Evolutionary conservation across 2,797 vertebrate species (phyloP).

Genomic region (Tympanoctomys barrerae): DNA sequence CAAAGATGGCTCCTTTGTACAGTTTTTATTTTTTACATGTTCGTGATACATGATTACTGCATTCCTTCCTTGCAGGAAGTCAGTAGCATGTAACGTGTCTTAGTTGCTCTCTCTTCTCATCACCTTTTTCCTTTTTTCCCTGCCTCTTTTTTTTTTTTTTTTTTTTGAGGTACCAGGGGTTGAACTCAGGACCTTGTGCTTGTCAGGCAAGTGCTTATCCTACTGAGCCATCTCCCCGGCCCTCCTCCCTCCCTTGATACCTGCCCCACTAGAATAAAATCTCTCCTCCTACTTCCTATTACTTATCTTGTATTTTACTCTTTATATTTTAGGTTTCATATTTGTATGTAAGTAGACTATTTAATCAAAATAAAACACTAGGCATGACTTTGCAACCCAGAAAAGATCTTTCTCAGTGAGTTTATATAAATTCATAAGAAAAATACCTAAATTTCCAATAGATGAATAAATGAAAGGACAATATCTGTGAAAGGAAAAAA

Average conservation of each 20-base stretch:
- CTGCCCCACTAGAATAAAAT: no score
- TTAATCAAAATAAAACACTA: neutral
- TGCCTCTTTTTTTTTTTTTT: neutral
- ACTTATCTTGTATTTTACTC: no score
- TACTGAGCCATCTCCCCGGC: no score
- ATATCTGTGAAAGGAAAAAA: slow-evolving; percentile 16
- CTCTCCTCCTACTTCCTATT: no score
- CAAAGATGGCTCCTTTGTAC: neutral
- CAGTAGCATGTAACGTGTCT: neutral
- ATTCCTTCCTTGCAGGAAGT: neutral
- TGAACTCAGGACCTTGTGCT: no score
- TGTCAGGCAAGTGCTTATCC: no score
- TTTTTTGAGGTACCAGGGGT: no score
- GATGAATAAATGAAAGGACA: neutral
- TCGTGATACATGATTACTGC: neutral
- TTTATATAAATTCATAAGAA: neutral
- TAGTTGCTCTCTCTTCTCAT: neutral
- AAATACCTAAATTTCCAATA: neutral
- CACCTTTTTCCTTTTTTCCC: neutral
- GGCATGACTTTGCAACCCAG: neutral
- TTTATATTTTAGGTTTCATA: neutral
- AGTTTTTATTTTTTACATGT: neutral
- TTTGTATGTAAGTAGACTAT: neutral
- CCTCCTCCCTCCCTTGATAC: no score
- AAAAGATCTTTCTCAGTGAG: slow-evolving; percentile 31